Conservation (phyloP, 1,140 invertebrate species). For the Sipha flava region DNA sequence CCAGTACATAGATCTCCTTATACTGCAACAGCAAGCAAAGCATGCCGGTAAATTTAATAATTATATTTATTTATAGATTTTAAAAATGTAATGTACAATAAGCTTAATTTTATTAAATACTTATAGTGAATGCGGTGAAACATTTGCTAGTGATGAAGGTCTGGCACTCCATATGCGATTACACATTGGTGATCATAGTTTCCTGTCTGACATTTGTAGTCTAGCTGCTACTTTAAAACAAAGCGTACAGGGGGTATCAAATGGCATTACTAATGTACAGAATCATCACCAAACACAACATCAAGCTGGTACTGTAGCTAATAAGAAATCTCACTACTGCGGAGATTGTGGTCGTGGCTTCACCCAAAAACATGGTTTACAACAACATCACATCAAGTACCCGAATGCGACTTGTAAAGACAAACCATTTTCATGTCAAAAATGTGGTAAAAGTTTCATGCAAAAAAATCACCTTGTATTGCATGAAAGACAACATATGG, state of each 20-base stretch:
- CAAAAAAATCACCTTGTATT: slow-evolving; percentile 72
- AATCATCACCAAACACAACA: slow-evolving; percentile 40
- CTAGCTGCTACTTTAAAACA: slow-evolving; percentile 61
- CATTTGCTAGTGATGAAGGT: slow-evolving; percentile 61
- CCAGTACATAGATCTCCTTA: slow-evolving; percentile 30
- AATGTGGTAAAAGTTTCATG: slow-evolving; percentile 79
- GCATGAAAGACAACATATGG: slow-evolving; percentile 73
- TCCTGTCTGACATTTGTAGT: slow-evolving; percentile 75
- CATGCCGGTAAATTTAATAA: slow-evolving; percentile 43
- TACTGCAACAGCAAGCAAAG: slow-evolving; percentile 41
- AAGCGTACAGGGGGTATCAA: slow-evolving; percentile 37
- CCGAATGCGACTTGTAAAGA: slow-evolving; percentile 70
- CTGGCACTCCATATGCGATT: slow-evolving; percentile 67
- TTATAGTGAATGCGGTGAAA: slow-evolving; percentile 55
- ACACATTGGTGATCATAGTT: slow-evolving; percentile 72
- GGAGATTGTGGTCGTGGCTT: slow-evolving; percentile 75
- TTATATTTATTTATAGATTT: neutral
- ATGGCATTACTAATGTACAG: slow-evolving; percentile 39
- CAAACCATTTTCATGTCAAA: slow-evolving; percentile 68
- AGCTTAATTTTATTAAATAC: neutral
- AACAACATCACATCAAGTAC: slow-evolving; percentile 64
- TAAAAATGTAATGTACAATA: neutral
- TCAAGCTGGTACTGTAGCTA: slow-evolving; percentile 40
- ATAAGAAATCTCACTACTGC: slow-evolving; percentile 68
- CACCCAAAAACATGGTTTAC: slow-evolving; percentile 68